Percentiles rank a stretch among this genome's conserved stretches.
These are phyloP conservation scores for Lophotis ruficrista DNA, from an alignment of 2,113 vertebrate species.

Conservation along the genomic window DNA sequence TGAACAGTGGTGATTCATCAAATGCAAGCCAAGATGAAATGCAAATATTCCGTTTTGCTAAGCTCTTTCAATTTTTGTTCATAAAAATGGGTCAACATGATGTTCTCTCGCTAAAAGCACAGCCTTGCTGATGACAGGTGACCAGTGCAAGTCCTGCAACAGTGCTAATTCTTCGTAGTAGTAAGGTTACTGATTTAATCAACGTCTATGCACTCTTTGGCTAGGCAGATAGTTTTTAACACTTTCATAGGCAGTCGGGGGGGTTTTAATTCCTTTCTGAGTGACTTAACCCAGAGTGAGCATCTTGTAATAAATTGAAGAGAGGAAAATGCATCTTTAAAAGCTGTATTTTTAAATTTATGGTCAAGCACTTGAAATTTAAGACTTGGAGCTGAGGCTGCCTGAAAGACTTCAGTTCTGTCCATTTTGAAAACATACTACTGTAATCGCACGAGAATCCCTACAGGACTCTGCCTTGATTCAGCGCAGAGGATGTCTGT, in stretches of 20 bases:
- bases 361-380: not conserved
- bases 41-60: not conserved
- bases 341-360: not conserved
- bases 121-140: not conserved
- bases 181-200: not conserved
- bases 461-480: not conserved
- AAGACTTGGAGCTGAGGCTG: not conserved
- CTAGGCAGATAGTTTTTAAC: slow-evolving; percentile 4
- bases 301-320: slow-evolving; percentile 9
- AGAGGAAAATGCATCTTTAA: not conserved
- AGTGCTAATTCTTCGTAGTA: not conserved
- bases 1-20: not conserved
- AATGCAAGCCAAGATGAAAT: not conserved
- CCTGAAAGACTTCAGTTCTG: not conserved
- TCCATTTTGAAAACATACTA: not conserved
- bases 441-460: not conserved
- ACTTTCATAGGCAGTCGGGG: not conserved
- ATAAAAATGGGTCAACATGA: not conserved
- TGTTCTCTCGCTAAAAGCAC: not conserved
- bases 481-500: not conserved
- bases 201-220: not conserved
- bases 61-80: not conserved
- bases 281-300: not conserved
- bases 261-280: slow-evolving; percentile 21
- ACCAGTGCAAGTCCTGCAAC: not conserved